Base-by-base conservation (phyloP, 1,140 invertebrate species). In the Philotrypesis tridentata region DNA sequence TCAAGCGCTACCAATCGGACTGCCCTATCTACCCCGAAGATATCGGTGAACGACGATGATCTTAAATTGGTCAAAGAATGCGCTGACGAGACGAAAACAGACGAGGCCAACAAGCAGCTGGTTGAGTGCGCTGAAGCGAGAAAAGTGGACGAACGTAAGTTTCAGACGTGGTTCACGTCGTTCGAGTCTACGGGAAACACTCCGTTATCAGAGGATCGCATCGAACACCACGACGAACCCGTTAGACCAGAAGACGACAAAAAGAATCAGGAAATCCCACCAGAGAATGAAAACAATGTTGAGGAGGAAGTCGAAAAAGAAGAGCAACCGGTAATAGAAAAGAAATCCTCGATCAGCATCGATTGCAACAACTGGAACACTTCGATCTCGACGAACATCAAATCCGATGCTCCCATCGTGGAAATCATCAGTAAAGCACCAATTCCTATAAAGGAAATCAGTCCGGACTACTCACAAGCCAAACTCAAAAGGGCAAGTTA, bases 401-500 rank as follows among this genome's bases (percentile, higher is more conserved):
- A 85, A 76, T 43, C 23, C 7, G 83, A 82, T 73, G n/a, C 61
- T 23, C 25, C 25, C 0, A 21, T 9, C 5, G 63, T 48, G 4
- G 23, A 29, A n/a, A 8, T 5, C 2, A n/a, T n/a, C 12, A 21
- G 8, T 9, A 29, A 55, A 2, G 1, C 9, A 12, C 1, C 48
- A 25, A 17, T 17, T 25, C 12, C 12, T 9, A 68, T 29, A 7
- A 31, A n/a, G 70, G 65, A n/a, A 5, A 71, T 86, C 78, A 60
- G 83, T 60, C 55, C 79, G 0, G 83, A 85, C 70, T 60, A 86
- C 7, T 79, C 81, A 0, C 85, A 81, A 73, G 90, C 89, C 0
- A 90, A 84, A 75, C 55, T 88, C 4, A 91, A 88, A 80, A 87
- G 90, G 3, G 88, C 90, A 0, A 85, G 84, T 37, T 92, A 90